Evolutionary conservation across 2,113 vertebrate genomes (phyloP).

Genomic region (Pteronura brasiliensis): DNA sequence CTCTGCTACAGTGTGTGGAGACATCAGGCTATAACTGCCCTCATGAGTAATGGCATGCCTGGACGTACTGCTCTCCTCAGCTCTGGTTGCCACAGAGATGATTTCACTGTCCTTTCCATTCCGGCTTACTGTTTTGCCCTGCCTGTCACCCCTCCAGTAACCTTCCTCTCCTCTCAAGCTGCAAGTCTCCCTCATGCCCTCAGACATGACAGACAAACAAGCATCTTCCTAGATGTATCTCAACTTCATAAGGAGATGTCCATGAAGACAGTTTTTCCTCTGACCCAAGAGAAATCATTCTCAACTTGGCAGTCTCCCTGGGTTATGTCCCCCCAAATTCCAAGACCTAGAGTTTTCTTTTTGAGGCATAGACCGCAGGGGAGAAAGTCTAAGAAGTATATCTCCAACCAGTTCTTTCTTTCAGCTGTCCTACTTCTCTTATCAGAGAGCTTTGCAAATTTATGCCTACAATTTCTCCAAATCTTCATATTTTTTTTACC

Average conservation of each 20-base stretch:
- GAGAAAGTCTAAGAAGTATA: neutral
- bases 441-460: neutral
- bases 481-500: neutral
- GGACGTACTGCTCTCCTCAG: neutral
- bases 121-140: slow-evolving; percentile 17
- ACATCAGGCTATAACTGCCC: neutral
- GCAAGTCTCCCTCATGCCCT: neutral
- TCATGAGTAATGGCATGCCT: neutral
- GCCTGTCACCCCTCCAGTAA: neutral
- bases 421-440: neutral
- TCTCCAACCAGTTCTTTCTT: neutral
- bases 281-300: neutral
- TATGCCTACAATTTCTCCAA: neutral
- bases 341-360: neutral
- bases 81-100: neutral
- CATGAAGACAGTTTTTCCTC: neutral
- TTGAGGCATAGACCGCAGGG: neutral
- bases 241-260: neutral
- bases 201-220: neutral
- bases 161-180: neutral
- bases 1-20: slow-evolving; percentile 43
- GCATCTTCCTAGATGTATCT: neutral
- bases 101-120: neutral
- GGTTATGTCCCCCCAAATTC: neutral
- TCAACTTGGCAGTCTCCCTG: neutral